A percentile compares a stretch with the other conserved stretches of the same genome.
These are phyloP conservation scores for Notocelia uddmanniana DNA, from an alignment of 2,888 invertebrate species.

Conservation along the genomic window DNA sequence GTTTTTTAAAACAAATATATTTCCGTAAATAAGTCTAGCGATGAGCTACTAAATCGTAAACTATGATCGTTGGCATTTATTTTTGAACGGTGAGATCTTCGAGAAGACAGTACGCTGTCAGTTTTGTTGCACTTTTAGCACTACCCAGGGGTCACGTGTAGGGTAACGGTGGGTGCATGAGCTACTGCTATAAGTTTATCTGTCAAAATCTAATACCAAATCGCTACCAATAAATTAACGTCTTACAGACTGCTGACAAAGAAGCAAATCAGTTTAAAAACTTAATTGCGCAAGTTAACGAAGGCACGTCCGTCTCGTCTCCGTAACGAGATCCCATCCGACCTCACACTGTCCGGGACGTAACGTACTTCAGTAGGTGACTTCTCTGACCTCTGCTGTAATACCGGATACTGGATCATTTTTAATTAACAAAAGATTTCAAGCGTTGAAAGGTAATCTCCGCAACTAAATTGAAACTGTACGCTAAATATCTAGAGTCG, in stretches of 20 bases:
- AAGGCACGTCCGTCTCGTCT: slow-evolving; percentile 13
- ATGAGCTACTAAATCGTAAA: no score
- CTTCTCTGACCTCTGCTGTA: slow-evolving; percentile 3
- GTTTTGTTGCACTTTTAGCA: no score
- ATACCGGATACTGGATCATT: slow-evolving; percentile 2
- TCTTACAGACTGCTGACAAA: slow-evolving; percentile 16
- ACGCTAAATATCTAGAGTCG: background rate
- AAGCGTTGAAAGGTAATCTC: background rate
- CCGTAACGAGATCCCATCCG: slow-evolving; percentile 18
- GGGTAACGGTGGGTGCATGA: no score
- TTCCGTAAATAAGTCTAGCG: no score
- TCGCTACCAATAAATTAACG: background rate
- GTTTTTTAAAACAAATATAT: no score
- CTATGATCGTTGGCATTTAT: no score
- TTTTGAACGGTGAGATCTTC: no score
- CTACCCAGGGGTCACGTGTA: no score
- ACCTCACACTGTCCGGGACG: background rate
- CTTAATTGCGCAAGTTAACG: slow-evolving; percentile 26
- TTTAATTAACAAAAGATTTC: background rate
- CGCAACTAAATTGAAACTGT: slow-evolving; percentile 2
- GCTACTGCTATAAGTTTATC: no score
- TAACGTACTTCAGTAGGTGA: background rate
- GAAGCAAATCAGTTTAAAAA: slow-evolving; percentile 29
- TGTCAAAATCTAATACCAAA: background rate
- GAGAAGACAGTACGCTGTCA: no score